Percentiles rank a stretch among this genome's conserved stretches.
Evolutionary conservation across 1,140 invertebrate species (phyloP).

Genomic region (Papilio machaon): DNA sequence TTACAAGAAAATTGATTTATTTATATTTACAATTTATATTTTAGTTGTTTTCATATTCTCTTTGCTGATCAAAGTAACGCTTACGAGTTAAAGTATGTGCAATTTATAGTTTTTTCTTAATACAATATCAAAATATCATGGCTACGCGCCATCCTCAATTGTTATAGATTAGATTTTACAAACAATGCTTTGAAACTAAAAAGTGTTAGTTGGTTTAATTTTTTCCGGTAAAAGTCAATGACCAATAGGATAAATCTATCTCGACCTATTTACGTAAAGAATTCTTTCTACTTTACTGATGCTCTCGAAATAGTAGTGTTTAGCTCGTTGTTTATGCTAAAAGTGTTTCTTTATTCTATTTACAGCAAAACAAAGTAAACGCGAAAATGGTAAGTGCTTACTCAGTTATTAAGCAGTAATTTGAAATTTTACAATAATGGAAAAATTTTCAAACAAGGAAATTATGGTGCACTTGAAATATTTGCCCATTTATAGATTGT

Average conservation of each 20-base stretch:
- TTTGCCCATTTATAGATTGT: background rate
- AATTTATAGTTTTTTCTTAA: background rate
- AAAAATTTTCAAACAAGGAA: background rate
- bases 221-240: constrained; percentile 52
- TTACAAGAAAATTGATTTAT: background rate
- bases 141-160: background rate
- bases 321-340: background rate
- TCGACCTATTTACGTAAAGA: constrained; percentile 65
- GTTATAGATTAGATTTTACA: constrained; percentile 34
- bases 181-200: background rate
- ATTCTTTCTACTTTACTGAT: constrained; percentile 46
- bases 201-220: background rate
- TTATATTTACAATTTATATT: background rate
- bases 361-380: background rate
- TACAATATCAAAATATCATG: background rate
- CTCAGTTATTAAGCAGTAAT: background rate
- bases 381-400: background rate
- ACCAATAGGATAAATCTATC: constrained; percentile 50
- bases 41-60: background rate
- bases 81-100: background rate
- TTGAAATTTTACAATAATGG: no score
- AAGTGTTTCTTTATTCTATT: background rate
- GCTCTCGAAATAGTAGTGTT: constrained; percentile 24
- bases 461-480: background rate
- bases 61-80: background rate